These are phyloP conservation scores for Drosophila ercepeae DNA, from an alignment of 1,140 invertebrate species.

Conservation along the genomic window DNA sequence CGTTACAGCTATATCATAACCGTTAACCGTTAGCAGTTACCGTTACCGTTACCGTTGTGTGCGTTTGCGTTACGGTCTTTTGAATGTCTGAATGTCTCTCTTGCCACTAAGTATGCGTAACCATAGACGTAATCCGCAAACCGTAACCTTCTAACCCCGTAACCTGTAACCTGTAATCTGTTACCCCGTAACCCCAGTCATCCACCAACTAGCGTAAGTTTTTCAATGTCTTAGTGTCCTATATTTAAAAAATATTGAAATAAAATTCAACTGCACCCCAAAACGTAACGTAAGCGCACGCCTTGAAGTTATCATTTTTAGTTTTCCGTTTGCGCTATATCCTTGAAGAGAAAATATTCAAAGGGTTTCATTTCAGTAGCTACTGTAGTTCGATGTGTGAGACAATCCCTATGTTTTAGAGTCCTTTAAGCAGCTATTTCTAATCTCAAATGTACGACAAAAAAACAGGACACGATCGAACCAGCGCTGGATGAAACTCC, in stretches of 20 bases:
- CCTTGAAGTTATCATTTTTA: constrained; percentile 17
- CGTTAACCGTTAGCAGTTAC: constrained; percentile 19
- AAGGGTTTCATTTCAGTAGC: constrained; percentile 8
- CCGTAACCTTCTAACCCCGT: constrained; percentile 22
- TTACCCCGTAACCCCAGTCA: constrained; percentile 11
- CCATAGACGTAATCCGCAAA: constrained; percentile 29
- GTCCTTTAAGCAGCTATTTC: not conserved
- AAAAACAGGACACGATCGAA: constrained; percentile 92
- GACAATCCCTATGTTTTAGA: constrained; percentile 27
- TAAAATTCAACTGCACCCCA: constrained; percentile 1
- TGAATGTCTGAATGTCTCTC: constrained; percentile 18
- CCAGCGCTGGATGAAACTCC: constrained; percentile 96
- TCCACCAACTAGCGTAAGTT: constrained; percentile 61
- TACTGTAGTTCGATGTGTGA: constrained; percentile 48
- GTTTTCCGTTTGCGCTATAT: constrained; percentile 7
- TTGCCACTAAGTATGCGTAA: constrained; percentile 42
- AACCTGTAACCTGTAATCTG: constrained; percentile 19
- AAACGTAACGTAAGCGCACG: constrained; percentile 48
- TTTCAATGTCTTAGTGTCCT: constrained; percentile 43
- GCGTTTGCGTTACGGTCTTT: constrained; percentile 42
- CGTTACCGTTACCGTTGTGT: constrained; percentile 31
- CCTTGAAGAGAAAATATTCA: not conserved
- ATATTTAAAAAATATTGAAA: constrained; percentile 52
- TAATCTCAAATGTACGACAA: constrained; percentile 1
- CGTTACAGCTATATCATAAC: constrained; percentile 27